Evolutionary conservation across 2,113 vertebrate species (phyloP).

Genomic region (Mormyrus lacerda): DNA sequence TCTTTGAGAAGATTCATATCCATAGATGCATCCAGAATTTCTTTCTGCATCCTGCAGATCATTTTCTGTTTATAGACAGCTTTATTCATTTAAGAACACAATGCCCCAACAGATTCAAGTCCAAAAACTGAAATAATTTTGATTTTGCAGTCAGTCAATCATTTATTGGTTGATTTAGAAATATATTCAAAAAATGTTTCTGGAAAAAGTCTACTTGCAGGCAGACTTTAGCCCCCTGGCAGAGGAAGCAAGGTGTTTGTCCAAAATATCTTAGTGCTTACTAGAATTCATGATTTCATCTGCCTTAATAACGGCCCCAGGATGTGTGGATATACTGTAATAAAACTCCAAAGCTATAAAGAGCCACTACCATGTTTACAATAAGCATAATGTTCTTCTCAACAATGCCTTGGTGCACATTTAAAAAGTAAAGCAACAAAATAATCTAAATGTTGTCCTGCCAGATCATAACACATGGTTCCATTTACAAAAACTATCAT

Average conservation of each 20-base stretch:
- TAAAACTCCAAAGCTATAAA: not conserved
- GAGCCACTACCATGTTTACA: not conserved
- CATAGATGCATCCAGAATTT: not conserved
- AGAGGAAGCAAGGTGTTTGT: not conserved
- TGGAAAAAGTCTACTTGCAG: not conserved
- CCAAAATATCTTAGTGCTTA: not conserved
- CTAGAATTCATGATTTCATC: constrained; percentile 2
- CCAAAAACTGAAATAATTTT: not conserved
- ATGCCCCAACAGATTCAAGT: not conserved
- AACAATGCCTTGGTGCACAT: not conserved
- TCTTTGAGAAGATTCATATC: not conserved
- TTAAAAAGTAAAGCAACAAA: not conserved
- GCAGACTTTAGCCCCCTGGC: not conserved
- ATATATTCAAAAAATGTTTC: not conserved
- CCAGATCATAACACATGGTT: not conserved
- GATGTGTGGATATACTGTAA: not conserved
- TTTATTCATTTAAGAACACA: not conserved
- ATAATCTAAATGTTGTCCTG: not conserved
- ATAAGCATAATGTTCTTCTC: not conserved
- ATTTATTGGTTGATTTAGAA: not conserved
- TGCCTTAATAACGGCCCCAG: not conserved
- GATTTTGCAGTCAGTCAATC: not conserved
- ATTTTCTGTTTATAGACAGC: not conserved
- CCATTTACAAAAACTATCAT: not conserved
- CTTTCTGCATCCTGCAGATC: not conserved